Evolutionary conservation across 2,797 vertebrate genomes (phyloP).

Genomic region (Petrocephalus sullivani): DNA sequence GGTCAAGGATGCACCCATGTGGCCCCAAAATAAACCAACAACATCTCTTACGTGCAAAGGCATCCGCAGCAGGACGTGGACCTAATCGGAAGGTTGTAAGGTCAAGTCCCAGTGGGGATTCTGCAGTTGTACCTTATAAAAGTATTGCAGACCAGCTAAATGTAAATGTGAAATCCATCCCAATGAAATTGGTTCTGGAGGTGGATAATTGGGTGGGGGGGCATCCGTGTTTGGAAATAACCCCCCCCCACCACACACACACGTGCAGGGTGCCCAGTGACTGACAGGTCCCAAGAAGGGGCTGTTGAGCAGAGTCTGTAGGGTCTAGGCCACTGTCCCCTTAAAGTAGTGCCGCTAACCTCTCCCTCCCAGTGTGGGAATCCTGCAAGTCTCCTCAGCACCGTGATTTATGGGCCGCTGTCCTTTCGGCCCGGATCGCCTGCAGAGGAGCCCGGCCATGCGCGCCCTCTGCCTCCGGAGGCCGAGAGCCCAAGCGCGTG

Average conservation of each 20-base stretch:
- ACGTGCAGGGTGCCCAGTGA: slow-evolving; percentile 56
- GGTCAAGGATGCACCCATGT: not conserved
- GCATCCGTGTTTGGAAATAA: slow-evolving; percentile 50
- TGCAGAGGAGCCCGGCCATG: no score
- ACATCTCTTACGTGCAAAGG: not conserved
- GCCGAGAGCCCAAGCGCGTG: not conserved
- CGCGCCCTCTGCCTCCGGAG: not conserved
- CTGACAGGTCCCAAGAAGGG: slow-evolving; percentile 58
- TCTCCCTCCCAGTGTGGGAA: not conserved
- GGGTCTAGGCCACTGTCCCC: not conserved
- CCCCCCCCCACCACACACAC: slow-evolving; percentile 35
- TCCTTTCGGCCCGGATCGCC: not conserved
- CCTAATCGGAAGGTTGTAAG: not conserved
- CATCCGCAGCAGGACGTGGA: not conserved
- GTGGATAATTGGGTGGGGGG: not conserved
- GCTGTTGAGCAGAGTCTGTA: slow-evolving; percentile 4
- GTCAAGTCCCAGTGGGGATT: not conserved
- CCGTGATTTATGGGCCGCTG: not conserved
- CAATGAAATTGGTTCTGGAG: not conserved
- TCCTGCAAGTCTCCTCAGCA: not conserved
- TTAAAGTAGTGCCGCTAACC: not conserved
- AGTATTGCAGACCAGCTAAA: not conserved
- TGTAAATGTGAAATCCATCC: not conserved
- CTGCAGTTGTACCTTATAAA: not conserved
- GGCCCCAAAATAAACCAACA: not conserved